Evolutionary conservation across 2,888 invertebrate species (phyloP).

Genomic region (Nomada ferruginata): DNA sequence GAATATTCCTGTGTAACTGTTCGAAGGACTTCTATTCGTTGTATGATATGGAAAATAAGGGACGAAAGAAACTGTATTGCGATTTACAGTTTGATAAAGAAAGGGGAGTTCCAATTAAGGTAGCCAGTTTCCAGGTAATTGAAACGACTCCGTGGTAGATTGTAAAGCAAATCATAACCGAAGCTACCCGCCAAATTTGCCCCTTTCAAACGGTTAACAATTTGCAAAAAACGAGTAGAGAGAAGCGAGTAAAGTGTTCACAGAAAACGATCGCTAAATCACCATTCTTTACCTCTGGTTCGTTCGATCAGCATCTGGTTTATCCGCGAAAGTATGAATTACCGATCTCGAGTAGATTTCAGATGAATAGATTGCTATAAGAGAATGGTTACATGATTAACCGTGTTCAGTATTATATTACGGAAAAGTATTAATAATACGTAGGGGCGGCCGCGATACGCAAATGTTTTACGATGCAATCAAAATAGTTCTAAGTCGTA

Average conservation of each 20-base stretch:
- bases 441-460: background rate
- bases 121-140: background rate
- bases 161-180: background rate
- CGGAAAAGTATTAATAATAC: background rate
- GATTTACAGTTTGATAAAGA: too few relatives aligned
- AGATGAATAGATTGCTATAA: background rate
- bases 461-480: background rate
- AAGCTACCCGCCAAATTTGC: constrained; percentile 13
- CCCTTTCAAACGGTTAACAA: constrained; percentile 26
- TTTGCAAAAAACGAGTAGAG: constrained; percentile 7
- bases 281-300: constrained; percentile 28
- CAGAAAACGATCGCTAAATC: constrained; percentile 43
- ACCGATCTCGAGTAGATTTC: constrained; percentile 17
- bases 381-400: background rate
- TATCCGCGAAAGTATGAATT: constrained; percentile 30
- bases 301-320: constrained; percentile 31
- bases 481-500: constrained; percentile 24
- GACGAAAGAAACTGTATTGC: background rate
- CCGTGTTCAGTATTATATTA: constrained; percentile 1
- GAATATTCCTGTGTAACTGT: background rate
- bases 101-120: too few relatives aligned
- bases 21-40: background rate
- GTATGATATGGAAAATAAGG: background rate
- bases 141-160: background rate
- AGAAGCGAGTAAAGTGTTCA: constrained; percentile 20